phyloP scores from a whole-genome alignment of 1,140 invertebrate genomes.

The Ooceraea biroi region DNA sequence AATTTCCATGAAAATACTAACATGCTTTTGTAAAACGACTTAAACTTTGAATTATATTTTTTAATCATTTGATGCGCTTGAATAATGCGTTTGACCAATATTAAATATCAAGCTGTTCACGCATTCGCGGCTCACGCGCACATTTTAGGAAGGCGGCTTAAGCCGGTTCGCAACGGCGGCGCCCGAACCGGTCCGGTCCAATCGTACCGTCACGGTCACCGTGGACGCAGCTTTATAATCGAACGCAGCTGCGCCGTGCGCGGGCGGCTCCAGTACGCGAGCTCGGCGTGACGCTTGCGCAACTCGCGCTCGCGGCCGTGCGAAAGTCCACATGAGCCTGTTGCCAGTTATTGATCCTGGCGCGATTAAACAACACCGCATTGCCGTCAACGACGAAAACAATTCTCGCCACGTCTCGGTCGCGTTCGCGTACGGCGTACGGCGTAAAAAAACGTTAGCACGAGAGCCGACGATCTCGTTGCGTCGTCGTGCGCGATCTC shows the following conservation, averaged over 20 bases:
- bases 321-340: conserved; percentile 82
- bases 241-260: conserved; percentile 65
- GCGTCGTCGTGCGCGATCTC: conserved; percentile 58
- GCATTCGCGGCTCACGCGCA: neutral
- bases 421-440: conserved; percentile 57
- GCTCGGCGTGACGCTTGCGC: conserved; percentile 42
- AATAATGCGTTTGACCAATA: neutral
- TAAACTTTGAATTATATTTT: no score
- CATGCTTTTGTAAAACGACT: no score
- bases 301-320: conserved; percentile 67
- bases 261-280: neutral
- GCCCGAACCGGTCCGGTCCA: neutral
- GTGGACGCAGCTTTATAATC: neutral
- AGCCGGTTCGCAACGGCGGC: neutral
- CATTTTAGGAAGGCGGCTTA: neutral
- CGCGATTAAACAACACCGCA: conserved; percentile 86
- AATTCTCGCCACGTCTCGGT: conserved; percentile 75
- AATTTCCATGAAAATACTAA: no score
- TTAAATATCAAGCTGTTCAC: no score
- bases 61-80: neutral
- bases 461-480: conserved; percentile 38
- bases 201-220: no score
- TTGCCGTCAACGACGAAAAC: conserved; percentile 85
- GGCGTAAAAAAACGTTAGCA: conserved; percentile 56
- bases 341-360: conserved; percentile 86